These are phyloP conservation scores for Acromyrmex heyeri DNA, from an alignment of 1,140 invertebrate species.

Conservation along the genomic window DNA sequence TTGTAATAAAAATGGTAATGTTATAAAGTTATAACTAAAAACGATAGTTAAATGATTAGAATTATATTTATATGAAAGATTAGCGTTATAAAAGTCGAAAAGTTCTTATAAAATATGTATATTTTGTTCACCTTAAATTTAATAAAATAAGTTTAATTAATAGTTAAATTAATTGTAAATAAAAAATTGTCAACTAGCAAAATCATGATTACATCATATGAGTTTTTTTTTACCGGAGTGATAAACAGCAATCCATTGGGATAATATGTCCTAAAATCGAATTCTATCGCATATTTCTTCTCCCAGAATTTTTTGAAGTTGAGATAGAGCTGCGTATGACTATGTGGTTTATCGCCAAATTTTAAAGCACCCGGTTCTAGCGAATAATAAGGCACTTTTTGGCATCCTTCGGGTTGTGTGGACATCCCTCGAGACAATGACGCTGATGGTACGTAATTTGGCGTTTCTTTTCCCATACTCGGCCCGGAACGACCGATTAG, in stretches of 20 bases:
- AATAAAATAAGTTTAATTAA: background rate
- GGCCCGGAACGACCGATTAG: slow-evolving; percentile 90
- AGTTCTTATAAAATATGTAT: background rate
- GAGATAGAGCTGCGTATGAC: slow-evolving; percentile 91
- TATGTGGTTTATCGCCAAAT: slow-evolving; percentile 93
- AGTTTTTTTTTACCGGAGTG: slow-evolving; percentile 88
- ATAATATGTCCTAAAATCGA: slow-evolving; percentile 95
- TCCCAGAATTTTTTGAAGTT: slow-evolving; percentile 89
- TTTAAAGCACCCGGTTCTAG: slow-evolving; percentile 93
- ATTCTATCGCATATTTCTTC: slow-evolving; percentile 91
- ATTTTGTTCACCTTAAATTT: background rate
- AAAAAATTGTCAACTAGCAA: background rate
- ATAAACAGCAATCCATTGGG: slow-evolving; percentile 93
- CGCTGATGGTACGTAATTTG: slow-evolving; percentile 79
- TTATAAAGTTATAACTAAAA: background rate
- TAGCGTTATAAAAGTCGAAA: background rate
- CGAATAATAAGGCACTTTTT: slow-evolving; percentile 91
- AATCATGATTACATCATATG: too few species aligned
- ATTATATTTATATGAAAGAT: background rate
- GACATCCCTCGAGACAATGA: slow-evolving; percentile 83
- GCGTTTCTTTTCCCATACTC: slow-evolving; percentile 87
- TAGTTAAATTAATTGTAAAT: background rate
- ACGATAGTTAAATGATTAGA: background rate
- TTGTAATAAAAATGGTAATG: background rate
- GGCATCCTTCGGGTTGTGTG: slow-evolving; percentile 86